Evolutionary conservation across 2,888 invertebrate species (phyloP).

Genomic region (Vanessa cardui): DNA sequence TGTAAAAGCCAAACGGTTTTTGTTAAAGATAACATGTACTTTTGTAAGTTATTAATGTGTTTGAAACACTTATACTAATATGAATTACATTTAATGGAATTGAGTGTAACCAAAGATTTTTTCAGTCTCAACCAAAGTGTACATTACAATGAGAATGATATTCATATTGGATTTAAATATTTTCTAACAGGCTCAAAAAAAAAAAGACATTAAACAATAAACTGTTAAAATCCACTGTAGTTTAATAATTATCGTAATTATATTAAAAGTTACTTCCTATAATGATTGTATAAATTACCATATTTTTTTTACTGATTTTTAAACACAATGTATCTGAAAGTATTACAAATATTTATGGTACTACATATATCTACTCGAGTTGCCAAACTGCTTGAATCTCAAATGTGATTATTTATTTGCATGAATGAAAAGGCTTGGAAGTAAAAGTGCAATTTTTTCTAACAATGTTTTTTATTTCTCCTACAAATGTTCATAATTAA

Average conservation of each 20-base stretch:
- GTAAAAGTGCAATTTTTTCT: slow-evolving; percentile 77
- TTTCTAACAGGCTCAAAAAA: neutral
- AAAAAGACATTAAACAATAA: neutral
- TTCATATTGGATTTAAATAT: neutral
- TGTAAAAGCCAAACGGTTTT: too few species aligned
- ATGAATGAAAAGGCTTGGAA: slow-evolving; percentile 70
- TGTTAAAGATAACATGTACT: neutral
- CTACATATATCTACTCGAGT: slow-evolving; percentile 47
- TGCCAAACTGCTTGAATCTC: slow-evolving; percentile 56
- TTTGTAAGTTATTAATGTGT: neutral
- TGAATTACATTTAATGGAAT: slow-evolving; percentile 12
- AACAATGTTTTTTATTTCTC: slow-evolving; percentile 48
- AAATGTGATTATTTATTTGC: slow-evolving; percentile 73
- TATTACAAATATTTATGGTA: slow-evolving; percentile 34
- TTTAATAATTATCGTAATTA: neutral
- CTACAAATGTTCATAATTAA: neutral
- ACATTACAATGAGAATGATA: slow-evolving; percentile 2
- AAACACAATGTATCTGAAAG: slow-evolving; percentile 18
- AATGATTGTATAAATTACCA: slow-evolving; percentile 3
- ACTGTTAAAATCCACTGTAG: neutral
- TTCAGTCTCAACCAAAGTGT: slow-evolving; percentile 33
- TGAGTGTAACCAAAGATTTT: slow-evolving; percentile 33
- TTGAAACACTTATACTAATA: neutral
- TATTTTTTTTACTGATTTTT: slow-evolving; percentile 8
- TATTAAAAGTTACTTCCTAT: slow-evolving; percentile 2